Conservation (phyloP, 2,113 vertebrate species). For the Pipa parva region DNA sequence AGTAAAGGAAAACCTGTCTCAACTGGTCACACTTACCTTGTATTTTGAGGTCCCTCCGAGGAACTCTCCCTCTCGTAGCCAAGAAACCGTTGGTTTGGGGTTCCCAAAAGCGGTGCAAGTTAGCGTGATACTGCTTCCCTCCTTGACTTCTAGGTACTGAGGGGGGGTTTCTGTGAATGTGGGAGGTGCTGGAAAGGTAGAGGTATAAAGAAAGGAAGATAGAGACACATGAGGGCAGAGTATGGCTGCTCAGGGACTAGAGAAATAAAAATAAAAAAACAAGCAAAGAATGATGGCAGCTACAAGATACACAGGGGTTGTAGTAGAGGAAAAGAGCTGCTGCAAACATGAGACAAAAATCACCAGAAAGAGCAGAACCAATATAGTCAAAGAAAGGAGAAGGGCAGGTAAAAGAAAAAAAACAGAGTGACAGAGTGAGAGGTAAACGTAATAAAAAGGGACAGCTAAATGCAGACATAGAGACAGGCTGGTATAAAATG, state of each 20-base stretch:
- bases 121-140: slow-evolving; percentile 85
- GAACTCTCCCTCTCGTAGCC: slow-evolving; percentile 87
- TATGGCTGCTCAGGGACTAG: neutral
- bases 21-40: slow-evolving; percentile 81
- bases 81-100: slow-evolving; percentile 94
- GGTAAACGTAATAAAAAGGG: neutral
- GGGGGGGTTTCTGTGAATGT: slow-evolving; percentile 93
- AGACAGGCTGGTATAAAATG: neutral
- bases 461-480: neutral
- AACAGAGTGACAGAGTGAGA: neutral
- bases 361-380: neutral
- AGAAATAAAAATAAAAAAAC: neutral
- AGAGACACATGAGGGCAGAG: neutral
- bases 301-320: neutral
- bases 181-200: slow-evolving; percentile 78
- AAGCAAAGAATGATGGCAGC: neutral
- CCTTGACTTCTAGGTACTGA: slow-evolving; percentile 94
- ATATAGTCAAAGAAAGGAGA: neutral
- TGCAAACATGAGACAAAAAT: neutral
- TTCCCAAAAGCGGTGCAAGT: slow-evolving; percentile 94
- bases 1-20: too few species aligned
- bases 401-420: neutral
- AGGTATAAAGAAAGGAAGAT: neutral
- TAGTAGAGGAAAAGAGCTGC: neutral
- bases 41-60: slow-evolving; percentile 81